Percentiles rank a stretch among this genome's conserved stretches.
Evolutionary conservation across 2,113 vertebrate species (phyloP).

Genomic region (Onychorhynchus coronatus): DNA sequence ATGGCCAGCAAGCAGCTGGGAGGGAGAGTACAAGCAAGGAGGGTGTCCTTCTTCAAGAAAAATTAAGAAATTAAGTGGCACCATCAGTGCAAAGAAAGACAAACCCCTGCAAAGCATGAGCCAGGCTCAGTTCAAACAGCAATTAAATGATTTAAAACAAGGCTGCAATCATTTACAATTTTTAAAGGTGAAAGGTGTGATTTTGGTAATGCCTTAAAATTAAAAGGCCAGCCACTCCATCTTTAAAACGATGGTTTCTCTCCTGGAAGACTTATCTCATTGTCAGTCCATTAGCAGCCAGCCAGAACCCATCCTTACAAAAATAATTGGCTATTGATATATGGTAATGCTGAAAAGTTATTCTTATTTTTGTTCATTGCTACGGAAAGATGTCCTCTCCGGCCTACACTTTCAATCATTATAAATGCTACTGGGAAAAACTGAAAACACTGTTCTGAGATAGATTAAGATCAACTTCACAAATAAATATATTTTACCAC

Average conservation of each 20-base stretch:
- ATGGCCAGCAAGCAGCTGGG: slow-evolving; percentile 6
- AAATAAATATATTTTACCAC: slow-evolving; percentile 26
- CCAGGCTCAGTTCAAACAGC: slow-evolving; percentile 1
- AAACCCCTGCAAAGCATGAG: neutral
- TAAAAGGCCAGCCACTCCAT: slow-evolving; percentile 59
- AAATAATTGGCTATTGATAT: slow-evolving; percentile 65
- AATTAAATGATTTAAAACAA: slow-evolving; percentile 51
- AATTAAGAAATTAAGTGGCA: slow-evolving; percentile 25
- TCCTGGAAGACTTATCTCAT: slow-evolving; percentile 54
- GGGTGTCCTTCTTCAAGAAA: neutral
- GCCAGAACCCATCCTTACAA: slow-evolving; percentile 55
- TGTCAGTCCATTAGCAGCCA: slow-evolving; percentile 65
- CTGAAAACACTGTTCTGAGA: slow-evolving; percentile 1
- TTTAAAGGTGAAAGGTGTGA: slow-evolving; percentile 67
- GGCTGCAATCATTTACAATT: slow-evolving; percentile 22
- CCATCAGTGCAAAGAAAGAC: slow-evolving; percentile 13
- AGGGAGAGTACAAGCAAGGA: neutral
- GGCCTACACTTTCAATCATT: slow-evolving; percentile 22
- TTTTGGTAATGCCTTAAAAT: slow-evolving; percentile 65
- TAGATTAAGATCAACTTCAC: slow-evolving; percentile 26
- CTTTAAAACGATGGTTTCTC: slow-evolving; percentile 36
- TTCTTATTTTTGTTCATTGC: slow-evolving; percentile 44
- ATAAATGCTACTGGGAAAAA: slow-evolving; percentile 21
- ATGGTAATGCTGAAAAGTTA: slow-evolving; percentile 47
- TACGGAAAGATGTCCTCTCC: neutral